These are phyloP conservation scores for Agrilus cyanescens DNA, from an alignment of 2,888 invertebrate genomes.

Conservation along the genomic window DNA sequence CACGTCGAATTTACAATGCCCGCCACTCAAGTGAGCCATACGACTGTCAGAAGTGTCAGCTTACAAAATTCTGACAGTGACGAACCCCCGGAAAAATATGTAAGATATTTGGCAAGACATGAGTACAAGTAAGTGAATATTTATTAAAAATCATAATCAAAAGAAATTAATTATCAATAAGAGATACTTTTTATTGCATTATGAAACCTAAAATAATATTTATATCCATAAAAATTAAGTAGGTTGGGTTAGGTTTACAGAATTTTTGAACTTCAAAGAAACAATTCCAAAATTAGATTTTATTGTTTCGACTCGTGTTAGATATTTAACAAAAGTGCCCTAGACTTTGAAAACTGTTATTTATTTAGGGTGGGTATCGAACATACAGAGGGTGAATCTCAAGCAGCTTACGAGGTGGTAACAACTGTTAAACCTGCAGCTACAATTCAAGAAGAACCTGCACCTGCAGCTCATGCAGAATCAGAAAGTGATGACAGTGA, in stretches of 20 bases:
- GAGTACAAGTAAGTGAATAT: conserved; percentile 65
- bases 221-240: no score
- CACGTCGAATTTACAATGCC: conserved; percentile 99
- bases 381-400: conserved; percentile 64
- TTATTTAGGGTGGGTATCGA: conserved; percentile 82
- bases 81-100: conserved; percentile 96
- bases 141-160: neutral
- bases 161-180: no score
- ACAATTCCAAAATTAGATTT: neutral
- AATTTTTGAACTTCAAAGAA: no score
- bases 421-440: conserved; percentile 38
- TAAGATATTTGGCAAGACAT: conserved; percentile 89
- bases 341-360: no score
- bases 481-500: conserved; percentile 38
- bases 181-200: no score
- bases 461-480: conserved; percentile 30
- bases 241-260: no score
- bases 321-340: conserved; percentile 5
- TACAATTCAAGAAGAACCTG: conserved; percentile 28
- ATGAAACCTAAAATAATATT: no score
- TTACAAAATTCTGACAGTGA: conserved; percentile 75
- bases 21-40: conserved; percentile 87
- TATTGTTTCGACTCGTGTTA: neutral
- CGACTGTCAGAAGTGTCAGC: conserved; percentile 89
- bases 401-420: conserved; percentile 55